Evolutionary conservation across 1,140 invertebrate species (phyloP).

Genomic region (Paraescarpia echinospica): DNA sequence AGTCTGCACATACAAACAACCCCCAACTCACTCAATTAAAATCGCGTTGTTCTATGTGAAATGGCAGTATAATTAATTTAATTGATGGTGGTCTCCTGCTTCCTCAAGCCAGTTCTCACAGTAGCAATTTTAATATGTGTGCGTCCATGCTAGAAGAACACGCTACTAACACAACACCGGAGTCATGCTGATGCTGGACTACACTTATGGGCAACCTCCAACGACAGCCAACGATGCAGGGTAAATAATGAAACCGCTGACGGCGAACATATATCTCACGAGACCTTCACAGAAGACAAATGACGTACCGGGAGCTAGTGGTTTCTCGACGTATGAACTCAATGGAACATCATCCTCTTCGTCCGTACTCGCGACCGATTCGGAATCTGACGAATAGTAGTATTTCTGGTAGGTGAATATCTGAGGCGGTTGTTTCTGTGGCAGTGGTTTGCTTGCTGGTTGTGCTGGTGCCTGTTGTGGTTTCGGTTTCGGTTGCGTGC

Average conservation of each 20-base stretch:
- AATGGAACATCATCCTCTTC: neutral
- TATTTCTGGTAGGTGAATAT: neutral
- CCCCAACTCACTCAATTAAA: no score
- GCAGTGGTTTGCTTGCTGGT: neutral
- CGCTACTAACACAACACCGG: neutral
- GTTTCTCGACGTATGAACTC: neutral
- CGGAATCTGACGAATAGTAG: conserved; percentile 8
- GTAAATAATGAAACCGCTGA: no score
- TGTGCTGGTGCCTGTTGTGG: neutral
- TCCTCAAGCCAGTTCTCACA: no score
- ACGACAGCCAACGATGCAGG: no score
- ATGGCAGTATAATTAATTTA: no score
- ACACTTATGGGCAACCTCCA: no score
- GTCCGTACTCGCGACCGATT: conserved; percentile 7
- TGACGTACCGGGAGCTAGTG: neutral
- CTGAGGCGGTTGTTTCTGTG: neutral
- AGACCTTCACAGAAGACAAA: neutral
- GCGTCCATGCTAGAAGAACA: neutral
- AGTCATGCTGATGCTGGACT: no score
- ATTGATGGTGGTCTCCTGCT: no score
- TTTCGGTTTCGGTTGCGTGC: neutral
- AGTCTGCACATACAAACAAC: no score
- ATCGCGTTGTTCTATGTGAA: no score
- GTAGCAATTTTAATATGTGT: neutral
- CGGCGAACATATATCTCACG: neutral